Evolutionary conservation across 64 coral and sea anemone species (phyloP).

Genomic region (Porites australiensis): DNA sequence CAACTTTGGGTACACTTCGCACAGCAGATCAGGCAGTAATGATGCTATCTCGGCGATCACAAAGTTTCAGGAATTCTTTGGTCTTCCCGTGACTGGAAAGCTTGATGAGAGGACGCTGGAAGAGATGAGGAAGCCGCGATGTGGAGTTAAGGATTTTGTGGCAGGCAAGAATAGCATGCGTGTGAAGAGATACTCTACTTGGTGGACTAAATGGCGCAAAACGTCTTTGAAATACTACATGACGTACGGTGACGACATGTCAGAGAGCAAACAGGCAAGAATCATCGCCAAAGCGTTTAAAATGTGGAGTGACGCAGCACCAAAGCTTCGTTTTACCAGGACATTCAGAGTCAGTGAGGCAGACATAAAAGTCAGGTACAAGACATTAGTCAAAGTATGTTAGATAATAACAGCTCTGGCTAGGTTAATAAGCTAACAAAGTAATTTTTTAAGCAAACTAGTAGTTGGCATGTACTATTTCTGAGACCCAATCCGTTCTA

Average conservation of each 20-base stretch:
- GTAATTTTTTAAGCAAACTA: too few species aligned
- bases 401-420: too few species aligned
- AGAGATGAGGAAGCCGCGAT: slow-evolving; percentile 83
- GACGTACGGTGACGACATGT: slow-evolving; percentile 20
- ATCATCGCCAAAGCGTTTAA: neutral
- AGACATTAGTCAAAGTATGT: too few species aligned
- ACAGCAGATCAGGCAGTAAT: slow-evolving; percentile 63
- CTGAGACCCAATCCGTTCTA: too few species aligned
- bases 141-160: slow-evolving; percentile 61
- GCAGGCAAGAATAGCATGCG: neutral
- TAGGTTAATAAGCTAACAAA: too few species aligned
- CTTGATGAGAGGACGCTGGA: slow-evolving; percentile 63
- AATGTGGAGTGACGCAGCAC: too few species aligned
- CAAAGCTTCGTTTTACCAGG: too few species aligned
- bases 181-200: neutral
- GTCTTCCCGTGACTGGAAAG: slow-evolving; percentile 62
- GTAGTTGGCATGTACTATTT: too few species aligned
- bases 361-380: too few species aligned
- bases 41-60: slow-evolving; percentile 70
- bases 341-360: too few species aligned
- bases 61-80: slow-evolving; percentile 79
- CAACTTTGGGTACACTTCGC: slow-evolving; percentile 79
- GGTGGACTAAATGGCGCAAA: neutral
- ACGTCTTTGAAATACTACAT: slow-evolving; percentile 29
- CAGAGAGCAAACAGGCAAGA: neutral